Conservation (phyloP, 2,113 vertebrate species). For the Cebus imitator region DNA sequence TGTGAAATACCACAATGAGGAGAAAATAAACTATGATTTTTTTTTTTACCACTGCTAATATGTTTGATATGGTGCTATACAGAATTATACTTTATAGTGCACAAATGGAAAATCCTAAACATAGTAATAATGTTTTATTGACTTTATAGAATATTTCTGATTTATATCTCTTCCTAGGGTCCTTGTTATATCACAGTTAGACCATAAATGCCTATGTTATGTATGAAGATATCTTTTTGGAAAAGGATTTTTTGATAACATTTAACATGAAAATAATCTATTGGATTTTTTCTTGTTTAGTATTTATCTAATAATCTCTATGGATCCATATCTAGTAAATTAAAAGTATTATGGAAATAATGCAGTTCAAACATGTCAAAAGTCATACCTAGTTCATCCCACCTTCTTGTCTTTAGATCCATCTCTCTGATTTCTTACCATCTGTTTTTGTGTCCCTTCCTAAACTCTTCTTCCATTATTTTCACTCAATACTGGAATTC, state of each 20-base stretch:
- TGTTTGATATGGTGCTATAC: neutral
- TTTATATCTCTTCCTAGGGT: slow-evolving; percentile 21
- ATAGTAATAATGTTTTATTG: neutral
- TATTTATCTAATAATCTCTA: neutral
- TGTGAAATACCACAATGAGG: neutral
- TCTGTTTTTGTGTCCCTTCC: slow-evolving; percentile 13
- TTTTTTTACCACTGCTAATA: neutral
- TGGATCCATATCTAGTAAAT: neutral
- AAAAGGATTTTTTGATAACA: slow-evolving; percentile 24
- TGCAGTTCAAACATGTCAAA: slow-evolving; percentile 3
- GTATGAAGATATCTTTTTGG: neutral
- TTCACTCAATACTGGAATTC: slow-evolving; percentile 23
- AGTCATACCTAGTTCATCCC: neutral
- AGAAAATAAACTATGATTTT: neutral
- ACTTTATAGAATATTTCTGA: slow-evolving; percentile 40
- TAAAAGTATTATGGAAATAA: slow-evolving; percentile 35
- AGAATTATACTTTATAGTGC: slow-evolving; percentile 20
- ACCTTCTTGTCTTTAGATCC: slow-evolving; percentile 16
- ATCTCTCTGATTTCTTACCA: neutral
- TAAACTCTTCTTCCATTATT: slow-evolving; percentile 19
- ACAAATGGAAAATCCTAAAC: slow-evolving; percentile 45
- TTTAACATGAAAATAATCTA: slow-evolving; percentile 1
- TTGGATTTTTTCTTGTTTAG: slow-evolving; percentile 41
- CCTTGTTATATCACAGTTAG: slow-evolving; percentile 13
- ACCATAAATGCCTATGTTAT: neutral